These are phyloP conservation scores for Panulirus ornatus DNA, from an alignment of 1,140 invertebrate genomes.

Conservation along the genomic window DNA sequence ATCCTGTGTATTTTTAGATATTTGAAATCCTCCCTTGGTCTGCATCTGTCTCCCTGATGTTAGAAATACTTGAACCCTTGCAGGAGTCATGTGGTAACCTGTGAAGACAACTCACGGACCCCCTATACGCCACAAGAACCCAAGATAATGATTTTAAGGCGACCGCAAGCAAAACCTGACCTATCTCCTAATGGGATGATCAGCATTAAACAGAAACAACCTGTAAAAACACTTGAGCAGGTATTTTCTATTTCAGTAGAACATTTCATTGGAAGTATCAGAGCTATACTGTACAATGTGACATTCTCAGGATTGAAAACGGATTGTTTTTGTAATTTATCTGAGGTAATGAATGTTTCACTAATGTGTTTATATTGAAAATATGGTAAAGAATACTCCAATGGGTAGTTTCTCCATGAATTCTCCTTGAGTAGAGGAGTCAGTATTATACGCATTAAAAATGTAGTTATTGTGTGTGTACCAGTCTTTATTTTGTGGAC, in stretches of 20 bases:
- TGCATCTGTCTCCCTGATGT: not conserved
- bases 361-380: too few species aligned
- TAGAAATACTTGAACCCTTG: not conserved
- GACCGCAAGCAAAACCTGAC: constrained; percentile 50
- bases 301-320: not conserved
- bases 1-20: not conserved
- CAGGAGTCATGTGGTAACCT: constrained; percentile 47
- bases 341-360: too few species aligned
- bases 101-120: constrained; percentile 49
- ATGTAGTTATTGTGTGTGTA: too few species aligned
- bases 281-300: not conserved
- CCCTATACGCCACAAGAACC: constrained; percentile 58
- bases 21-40: not conserved
- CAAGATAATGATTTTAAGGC: constrained; percentile 64
- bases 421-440: too few species aligned
- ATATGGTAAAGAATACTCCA: too few species aligned
- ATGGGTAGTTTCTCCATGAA: too few species aligned
- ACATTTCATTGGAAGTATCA: not conserved
- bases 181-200: constrained; percentile 52
- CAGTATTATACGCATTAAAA: too few species aligned
- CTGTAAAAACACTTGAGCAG: constrained; percentile 61
- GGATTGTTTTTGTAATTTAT: too few species aligned
- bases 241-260: not conserved
- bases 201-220: constrained; percentile 50
- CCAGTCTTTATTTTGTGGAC: too few species aligned